A percentile compares a stretch with the other conserved stretches of the same genome.
Conservation (phyloP, 2,113 vertebrate species). For the Cyprinodon variegatus region DNA sequence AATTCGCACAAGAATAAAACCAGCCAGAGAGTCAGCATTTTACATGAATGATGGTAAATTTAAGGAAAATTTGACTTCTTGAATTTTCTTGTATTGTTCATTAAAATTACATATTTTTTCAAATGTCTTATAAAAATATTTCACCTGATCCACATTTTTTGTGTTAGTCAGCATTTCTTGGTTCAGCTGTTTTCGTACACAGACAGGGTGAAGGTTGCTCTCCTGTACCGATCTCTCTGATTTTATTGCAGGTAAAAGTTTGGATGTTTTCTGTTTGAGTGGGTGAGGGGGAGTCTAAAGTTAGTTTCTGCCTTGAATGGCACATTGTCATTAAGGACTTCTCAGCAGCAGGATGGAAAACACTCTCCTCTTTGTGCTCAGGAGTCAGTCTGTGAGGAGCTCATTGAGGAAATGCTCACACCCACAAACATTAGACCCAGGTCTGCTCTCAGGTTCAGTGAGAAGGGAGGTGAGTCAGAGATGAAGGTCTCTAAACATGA, state of each 20-base stretch:
- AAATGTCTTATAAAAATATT: neutral
- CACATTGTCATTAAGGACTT: conserved; percentile 35
- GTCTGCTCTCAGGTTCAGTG: conserved; percentile 5
- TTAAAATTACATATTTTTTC: too few relatives aligned
- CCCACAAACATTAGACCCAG: conserved; percentile 24
- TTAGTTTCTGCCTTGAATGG: conserved; percentile 38
- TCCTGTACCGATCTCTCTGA: neutral
- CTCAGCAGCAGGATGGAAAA: conserved; percentile 59
- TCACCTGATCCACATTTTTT: neutral
- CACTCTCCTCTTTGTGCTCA: conserved; percentile 76
- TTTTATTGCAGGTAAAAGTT: conserved; percentile 1
- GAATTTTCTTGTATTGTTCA: too few relatives aligned
- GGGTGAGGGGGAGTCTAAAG: conserved; percentile 5
- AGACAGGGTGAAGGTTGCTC: neutral
- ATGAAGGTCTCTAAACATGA: conserved; percentile 14
- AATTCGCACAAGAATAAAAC: too few relatives aligned
- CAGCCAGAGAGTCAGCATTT: too few relatives aligned
- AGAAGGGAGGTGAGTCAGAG: conserved; percentile 28
- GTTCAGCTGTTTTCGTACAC: neutral
- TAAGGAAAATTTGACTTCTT: too few relatives aligned
- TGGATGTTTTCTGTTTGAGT: neutral
- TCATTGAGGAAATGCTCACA: conserved; percentile 48
- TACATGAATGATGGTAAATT: too few relatives aligned
- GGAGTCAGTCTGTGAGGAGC: conserved; percentile 65
- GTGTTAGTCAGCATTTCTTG: neutral